phyloP scores from a whole-genome alignment of 1,140 invertebrate species.

The Cydia amplana region DNA sequence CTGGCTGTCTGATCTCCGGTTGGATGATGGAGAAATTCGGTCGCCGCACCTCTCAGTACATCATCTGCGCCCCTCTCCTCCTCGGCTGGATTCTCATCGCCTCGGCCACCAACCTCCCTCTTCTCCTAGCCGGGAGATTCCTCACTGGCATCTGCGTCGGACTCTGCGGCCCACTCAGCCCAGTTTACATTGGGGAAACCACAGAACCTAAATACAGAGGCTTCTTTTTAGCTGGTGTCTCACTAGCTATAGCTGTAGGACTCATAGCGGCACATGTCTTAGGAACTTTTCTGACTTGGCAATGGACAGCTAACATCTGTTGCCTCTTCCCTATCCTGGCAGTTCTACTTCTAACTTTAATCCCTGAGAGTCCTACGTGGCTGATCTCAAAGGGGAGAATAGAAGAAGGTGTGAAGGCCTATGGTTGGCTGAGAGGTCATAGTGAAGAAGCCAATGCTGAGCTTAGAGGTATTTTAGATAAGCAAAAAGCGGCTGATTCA shows the following conservation, averaged over 20 bases:
- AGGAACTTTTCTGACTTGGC: constrained; percentile 82
- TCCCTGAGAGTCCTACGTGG: constrained; percentile 88
- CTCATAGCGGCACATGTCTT: constrained; percentile 80
- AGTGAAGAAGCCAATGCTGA: constrained; percentile 74
- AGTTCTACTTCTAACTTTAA: constrained; percentile 73
- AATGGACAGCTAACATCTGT: constrained; percentile 79
- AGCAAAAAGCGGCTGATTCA: constrained; percentile 60
- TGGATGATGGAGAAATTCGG: constrained; percentile 85
- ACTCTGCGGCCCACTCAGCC: constrained; percentile 73
- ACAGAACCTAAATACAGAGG: constrained; percentile 80
- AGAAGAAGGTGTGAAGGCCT: constrained; percentile 77
- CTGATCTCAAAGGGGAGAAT: constrained; percentile 79
- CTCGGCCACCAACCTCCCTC: constrained; percentile 71
- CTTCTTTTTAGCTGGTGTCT: constrained; percentile 79
- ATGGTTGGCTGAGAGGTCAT: constrained; percentile 78
- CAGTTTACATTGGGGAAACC: constrained; percentile 81
- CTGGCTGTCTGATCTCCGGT: constrained; percentile 81
- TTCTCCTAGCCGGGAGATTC: constrained; percentile 83
- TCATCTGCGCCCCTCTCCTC: constrained; percentile 82
- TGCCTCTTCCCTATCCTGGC: constrained; percentile 76
- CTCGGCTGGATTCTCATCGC: constrained; percentile 85
- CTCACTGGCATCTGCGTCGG: constrained; percentile 83
- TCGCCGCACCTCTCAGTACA: constrained; percentile 81
- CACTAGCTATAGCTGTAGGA: constrained; percentile 80
- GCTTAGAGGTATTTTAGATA: constrained; percentile 72